Evolutionary conservation across 2,113 vertebrate genomes (phyloP).

Genomic region (Campylomormyrus numenius): DNA sequence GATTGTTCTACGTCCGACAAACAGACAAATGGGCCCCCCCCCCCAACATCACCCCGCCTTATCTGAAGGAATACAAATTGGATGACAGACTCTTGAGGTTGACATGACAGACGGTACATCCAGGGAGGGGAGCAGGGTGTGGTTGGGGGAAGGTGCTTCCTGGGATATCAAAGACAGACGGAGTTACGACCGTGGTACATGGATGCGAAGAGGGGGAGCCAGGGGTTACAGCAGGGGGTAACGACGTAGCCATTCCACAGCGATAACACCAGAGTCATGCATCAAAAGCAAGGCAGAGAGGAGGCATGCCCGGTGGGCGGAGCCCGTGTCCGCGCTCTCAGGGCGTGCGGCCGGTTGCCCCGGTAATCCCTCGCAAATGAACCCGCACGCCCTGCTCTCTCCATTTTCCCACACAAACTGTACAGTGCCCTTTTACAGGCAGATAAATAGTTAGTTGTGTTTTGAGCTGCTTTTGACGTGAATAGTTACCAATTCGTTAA

Average conservation of each 20-base stretch:
- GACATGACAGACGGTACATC: conserved; percentile 18
- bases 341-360: neutral
- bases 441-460: neutral
- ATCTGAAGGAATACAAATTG: conserved; percentile 41
- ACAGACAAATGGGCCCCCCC: conserved; percentile 33
- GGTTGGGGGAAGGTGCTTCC: conserved; percentile 5
- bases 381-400: neutral
- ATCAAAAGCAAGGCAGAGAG: conserved; percentile 21
- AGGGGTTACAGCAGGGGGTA: conserved; percentile 17
- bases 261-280: conserved; percentile 24
- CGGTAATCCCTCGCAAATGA: neutral
- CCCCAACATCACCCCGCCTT: conserved; percentile 31
- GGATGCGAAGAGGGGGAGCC: conserved; percentile 9
- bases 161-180: conserved; percentile 14
- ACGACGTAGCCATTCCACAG: conserved; percentile 22
- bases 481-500: neutral
- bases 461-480: neutral
- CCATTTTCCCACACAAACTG: neutral
- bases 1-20: conserved; percentile 18
- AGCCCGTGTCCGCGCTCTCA: neutral
- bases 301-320: conserved; percentile 24
- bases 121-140: conserved; percentile 21
- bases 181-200: conserved; percentile 19
- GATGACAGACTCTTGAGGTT: conserved; percentile 13
- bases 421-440: neutral